Evolutionary conservation across 2,888 invertebrate genomes (phyloP).

Genomic region (Xylophagus ater): DNA sequence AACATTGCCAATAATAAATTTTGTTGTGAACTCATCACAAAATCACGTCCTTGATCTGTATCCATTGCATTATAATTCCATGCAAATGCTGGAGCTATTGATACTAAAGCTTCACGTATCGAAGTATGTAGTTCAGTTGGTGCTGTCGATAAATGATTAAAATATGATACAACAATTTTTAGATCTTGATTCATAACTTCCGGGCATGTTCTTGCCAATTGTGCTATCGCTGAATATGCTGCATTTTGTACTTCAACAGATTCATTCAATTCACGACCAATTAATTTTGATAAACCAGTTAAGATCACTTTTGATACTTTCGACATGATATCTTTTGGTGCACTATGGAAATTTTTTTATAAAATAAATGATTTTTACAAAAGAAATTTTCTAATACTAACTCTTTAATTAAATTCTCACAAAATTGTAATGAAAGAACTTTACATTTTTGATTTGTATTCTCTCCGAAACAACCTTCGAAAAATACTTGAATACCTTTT

Average conservation of each 20-base stretch:
- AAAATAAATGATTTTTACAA: constrained; percentile 2
- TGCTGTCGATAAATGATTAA: constrained; percentile 33
- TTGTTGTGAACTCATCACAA: constrained; percentile 35
- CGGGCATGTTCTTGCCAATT: constrained; percentile 44
- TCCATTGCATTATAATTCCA: constrained; percentile 28
- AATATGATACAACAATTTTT: constrained; percentile 35
- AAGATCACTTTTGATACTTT: constrained; percentile 36
- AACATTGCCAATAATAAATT: constrained; percentile 51
- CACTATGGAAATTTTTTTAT: too few species aligned
- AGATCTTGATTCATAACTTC: constrained; percentile 56
- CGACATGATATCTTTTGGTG: constrained; percentile 31
- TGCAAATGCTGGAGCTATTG: constrained; percentile 56
- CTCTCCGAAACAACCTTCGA: constrained; percentile 74
- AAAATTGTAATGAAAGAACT: constrained; percentile 68
- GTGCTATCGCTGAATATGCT: constrained; percentile 36
- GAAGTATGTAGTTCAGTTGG: constrained; percentile 48
- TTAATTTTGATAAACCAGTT: constrained; percentile 34
- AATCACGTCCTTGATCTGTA: constrained; percentile 28
- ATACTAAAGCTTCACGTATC: constrained; percentile 54
- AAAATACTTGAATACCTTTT: constrained; percentile 77
- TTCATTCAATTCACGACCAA: constrained; percentile 32
- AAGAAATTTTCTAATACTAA: constrained; percentile 40
- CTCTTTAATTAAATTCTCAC: constrained; percentile 69
- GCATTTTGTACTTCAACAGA: constrained; percentile 41
- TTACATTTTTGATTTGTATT: constrained; percentile 76